A percentile compares a stretch with the other conserved stretches of the same genome.
phyloP scores from a whole-genome alignment of 2,888 invertebrate species.

The Ashinkailepas kermadecensis region DNA sequence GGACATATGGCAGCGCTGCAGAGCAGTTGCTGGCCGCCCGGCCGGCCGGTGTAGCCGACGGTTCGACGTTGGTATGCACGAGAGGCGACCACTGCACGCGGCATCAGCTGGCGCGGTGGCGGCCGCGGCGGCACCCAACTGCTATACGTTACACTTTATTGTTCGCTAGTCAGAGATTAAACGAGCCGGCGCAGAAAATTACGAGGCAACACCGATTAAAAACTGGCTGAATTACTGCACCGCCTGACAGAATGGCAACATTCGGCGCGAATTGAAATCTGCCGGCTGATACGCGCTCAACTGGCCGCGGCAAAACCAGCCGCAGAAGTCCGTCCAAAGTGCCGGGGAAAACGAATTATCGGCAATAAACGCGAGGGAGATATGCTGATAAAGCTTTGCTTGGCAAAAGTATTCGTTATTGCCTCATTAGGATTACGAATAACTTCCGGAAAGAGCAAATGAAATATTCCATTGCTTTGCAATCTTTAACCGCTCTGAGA shows the following conservation, averaged over 20 bases:
- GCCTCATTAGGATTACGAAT: neutral
- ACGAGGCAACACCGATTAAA: slow-evolving; percentile 19
- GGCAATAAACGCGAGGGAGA: neutral
- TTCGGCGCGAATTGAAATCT: neutral
- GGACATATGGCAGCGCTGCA: too few species aligned
- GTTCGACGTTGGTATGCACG: neutral
- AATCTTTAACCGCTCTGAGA: too few species aligned
- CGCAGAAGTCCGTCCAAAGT: neutral
- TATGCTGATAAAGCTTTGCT: neutral
- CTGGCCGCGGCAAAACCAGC: neutral
- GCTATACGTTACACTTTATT: slow-evolving; percentile 14
- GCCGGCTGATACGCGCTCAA: neutral
- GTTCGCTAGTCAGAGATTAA: neutral
- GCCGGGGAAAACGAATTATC: neutral
- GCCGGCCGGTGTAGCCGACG: neutral
- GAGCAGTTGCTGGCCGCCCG: neutral
- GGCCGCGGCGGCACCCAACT: neutral
- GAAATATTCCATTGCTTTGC: too few species aligned
- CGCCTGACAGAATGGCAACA: neutral
- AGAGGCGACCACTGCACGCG: neutral
- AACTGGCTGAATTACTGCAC: neutral
- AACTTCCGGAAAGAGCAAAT: neutral
- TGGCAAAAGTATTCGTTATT: neutral
- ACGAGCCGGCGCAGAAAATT: neutral
- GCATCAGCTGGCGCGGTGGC: neutral